A percentile compares a stretch with the other conserved stretches of the same genome.
Conservation (phyloP, 2,888 invertebrate genomes). For the Sicus ferrugineus region DNA sequence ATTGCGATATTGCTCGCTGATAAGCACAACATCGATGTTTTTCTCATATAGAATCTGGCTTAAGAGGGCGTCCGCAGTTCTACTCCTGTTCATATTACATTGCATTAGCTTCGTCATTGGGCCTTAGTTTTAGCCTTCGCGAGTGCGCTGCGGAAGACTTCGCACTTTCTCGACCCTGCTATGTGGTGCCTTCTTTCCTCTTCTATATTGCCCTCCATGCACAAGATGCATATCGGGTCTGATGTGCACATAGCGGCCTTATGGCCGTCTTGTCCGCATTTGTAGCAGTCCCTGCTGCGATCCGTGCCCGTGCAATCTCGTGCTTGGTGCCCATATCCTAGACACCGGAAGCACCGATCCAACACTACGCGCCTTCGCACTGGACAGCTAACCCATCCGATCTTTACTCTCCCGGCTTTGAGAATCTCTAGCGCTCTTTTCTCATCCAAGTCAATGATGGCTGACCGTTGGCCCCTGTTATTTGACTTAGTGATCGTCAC, state of each 20-base stretch:
- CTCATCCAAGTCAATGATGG: background rate
- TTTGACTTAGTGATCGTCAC: background rate
- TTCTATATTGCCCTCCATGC: too few species aligned
- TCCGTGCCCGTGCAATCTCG: slow-evolving; percentile 8
- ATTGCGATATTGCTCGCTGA: slow-evolving; percentile 7
- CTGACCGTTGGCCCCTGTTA: background rate
- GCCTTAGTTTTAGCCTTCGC: background rate
- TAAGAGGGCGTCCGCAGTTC: background rate
- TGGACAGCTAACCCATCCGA: background rate
- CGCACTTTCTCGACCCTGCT: background rate
- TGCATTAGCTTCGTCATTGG: background rate
- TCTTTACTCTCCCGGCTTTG: background rate
- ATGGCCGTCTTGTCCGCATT: background rate
- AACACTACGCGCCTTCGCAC: background rate
- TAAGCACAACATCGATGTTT: background rate
- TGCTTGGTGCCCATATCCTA: background rate
- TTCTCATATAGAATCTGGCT: background rate
- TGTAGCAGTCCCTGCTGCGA: background rate
- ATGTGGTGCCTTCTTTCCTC: background rate
- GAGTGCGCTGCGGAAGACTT: background rate
- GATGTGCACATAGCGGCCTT: background rate
- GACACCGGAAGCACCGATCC: background rate
- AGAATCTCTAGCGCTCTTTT: background rate
- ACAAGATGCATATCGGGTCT: background rate
- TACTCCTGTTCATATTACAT: background rate